A percentile compares a stretch with the other conserved stretches of the same genome.
These are phyloP conservation scores for Eciton burchellii DNA, from an alignment of 1,140 invertebrate species.

Conservation along the genomic window DNA sequence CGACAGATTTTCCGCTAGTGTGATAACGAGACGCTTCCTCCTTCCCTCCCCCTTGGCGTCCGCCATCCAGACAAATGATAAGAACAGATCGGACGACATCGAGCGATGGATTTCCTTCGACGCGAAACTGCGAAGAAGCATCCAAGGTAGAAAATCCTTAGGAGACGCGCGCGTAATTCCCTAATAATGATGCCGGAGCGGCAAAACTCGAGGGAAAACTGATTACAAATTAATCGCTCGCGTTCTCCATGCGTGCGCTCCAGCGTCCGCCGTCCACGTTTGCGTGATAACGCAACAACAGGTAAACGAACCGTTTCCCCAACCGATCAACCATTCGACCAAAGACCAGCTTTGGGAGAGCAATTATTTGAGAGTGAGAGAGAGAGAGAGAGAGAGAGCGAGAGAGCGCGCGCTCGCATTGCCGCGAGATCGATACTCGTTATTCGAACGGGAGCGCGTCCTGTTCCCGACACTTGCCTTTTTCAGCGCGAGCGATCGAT, in stretches of 20 bases:
- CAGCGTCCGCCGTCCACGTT: background rate
- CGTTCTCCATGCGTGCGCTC: background rate
- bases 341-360: background rate
- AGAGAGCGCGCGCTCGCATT: constrained; percentile 27
- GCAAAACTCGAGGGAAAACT: background rate
- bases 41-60: too few species aligned
- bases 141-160: too few species aligned
- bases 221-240: constrained; percentile 8
- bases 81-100: too few species aligned
- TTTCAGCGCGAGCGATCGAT: constrained; percentile 39
- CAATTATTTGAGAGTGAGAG: too few species aligned
- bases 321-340: constrained; percentile 22
- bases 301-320: constrained; percentile 25
- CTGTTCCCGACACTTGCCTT: constrained; percentile 40
- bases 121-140: too few species aligned
- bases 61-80: too few species aligned
- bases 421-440: constrained; percentile 32
- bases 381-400: too few species aligned
- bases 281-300: background rate
- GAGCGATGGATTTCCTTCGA: too few species aligned
- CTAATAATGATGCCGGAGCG: background rate
- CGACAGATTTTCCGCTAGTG: too few species aligned
- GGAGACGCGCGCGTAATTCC: too few species aligned
- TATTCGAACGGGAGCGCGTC: constrained; percentile 21
- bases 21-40: too few species aligned